phyloP scores from a whole-genome alignment of 2,113 vertebrate genomes.

The Tyrannus savana region DNA sequence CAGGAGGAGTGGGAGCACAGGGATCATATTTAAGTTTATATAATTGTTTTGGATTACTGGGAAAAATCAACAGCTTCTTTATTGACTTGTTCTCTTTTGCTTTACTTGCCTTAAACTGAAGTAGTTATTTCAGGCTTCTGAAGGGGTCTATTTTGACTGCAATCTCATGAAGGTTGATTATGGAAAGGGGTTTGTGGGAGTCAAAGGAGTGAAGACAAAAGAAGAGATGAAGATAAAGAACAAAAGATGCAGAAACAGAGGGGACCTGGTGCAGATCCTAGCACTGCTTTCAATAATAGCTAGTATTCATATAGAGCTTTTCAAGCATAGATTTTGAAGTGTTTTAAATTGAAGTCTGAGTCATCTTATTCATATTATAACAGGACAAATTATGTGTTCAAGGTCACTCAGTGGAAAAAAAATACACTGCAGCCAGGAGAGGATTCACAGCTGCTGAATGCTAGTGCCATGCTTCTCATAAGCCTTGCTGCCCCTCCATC shows the following conservation, averaged over 20 bases:
- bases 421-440: not conserved
- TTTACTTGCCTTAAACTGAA: not conserved
- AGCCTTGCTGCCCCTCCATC: not conserved
- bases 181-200: not conserved
- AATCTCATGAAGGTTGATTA: not conserved
- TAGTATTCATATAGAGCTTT: not conserved
- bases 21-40: not conserved
- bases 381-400: not conserved
- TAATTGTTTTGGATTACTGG: not conserved
- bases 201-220: not conserved
- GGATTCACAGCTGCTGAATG: not conserved
- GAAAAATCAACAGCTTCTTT: not conserved
- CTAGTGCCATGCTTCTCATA: not conserved
- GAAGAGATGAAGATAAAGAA: not conserved
- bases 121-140: not conserved
- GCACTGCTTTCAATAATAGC: not conserved
- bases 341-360: constrained; percentile 13
- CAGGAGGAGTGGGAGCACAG: not conserved
- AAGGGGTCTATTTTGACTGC: not conserved
- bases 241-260: not conserved
- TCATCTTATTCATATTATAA: not conserved
- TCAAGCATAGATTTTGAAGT: not conserved
- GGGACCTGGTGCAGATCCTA: not conserved
- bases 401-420: not conserved
- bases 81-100: not conserved